Evolutionary conservation across 2,113 vertebrate species (phyloP).

Genomic region (Pangasianodon gigas): DNA sequence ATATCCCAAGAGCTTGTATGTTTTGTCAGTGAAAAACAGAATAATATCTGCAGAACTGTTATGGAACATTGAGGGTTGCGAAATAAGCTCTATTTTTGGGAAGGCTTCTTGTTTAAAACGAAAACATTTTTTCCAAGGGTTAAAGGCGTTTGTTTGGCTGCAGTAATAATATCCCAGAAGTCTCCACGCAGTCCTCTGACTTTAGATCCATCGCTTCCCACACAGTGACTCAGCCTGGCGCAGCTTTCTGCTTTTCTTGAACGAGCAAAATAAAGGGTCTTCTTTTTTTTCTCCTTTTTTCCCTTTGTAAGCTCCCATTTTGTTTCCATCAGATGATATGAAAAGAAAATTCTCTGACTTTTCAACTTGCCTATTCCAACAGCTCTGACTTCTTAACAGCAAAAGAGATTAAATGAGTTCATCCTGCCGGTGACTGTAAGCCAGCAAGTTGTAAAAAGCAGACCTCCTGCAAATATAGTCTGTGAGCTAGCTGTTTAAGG

Average conservation of each 20-base stretch:
- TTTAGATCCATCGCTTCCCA: conserved; percentile 46
- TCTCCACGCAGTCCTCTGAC: conserved; percentile 31
- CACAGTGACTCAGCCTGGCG: conserved; percentile 36
- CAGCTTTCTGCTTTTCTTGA: conserved; percentile 11
- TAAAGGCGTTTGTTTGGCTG: conserved; percentile 25
- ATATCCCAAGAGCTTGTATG: background rate
- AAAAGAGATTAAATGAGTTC: conserved; percentile 36
- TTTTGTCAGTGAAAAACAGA: background rate
- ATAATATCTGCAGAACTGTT: background rate
- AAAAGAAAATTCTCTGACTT: conserved; percentile 29
- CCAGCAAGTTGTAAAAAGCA: background rate
- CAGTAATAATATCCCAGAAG: conserved; percentile 42
- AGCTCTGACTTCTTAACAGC: conserved; percentile 35
- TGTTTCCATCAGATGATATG: conserved; percentile 15
- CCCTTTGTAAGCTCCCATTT: background rate
- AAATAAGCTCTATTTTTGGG: conserved; percentile 8
- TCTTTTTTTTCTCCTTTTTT: background rate
- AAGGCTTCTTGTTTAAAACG: background rate
- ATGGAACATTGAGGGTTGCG: background rate
- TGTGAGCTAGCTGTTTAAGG: background rate
- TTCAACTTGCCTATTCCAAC: background rate
- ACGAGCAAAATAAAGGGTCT: background rate
- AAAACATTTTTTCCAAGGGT: conserved; percentile 15
- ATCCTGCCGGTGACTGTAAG: conserved; percentile 14
- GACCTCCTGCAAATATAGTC: conserved; percentile 20